Conservation (phyloP, 2,888 invertebrate species). For the Lycocerus yunnanus region DNA sequence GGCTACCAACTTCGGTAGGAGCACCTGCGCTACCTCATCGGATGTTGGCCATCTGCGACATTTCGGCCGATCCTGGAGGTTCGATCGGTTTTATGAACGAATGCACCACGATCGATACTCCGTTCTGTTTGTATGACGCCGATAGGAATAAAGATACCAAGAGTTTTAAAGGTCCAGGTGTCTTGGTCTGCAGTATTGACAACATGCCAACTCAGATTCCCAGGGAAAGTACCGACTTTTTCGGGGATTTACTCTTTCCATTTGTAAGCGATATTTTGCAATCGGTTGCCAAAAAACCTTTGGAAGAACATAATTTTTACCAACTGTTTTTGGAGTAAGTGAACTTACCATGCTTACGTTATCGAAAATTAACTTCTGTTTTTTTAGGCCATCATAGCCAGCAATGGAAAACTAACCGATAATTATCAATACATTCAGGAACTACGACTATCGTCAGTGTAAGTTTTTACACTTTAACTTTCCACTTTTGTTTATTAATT, state of each 20-base stretch:
- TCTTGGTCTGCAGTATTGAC: conserved; percentile 99
- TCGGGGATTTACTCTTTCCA: conserved; percentile 90
- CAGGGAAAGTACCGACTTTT: conserved; percentile 95
- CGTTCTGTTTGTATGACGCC: conserved; percentile 99
- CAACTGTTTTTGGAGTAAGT: conserved; percentile 69
- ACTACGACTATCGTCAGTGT: conserved; percentile 64
- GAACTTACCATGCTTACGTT: not conserved
- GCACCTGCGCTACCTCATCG: conserved; percentile 87
- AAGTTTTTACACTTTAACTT: conserved; percentile 34
- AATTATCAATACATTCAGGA: conserved; percentile 95
- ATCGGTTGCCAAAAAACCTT: conserved; percentile 78
- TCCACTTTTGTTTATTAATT: not conserved
- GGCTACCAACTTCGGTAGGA: conserved; percentile 88
- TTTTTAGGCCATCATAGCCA: conserved; percentile 93
- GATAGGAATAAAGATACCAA: conserved; percentile 97
- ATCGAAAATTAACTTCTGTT: conserved; percentile 11
- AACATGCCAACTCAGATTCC: conserved; percentile 99
- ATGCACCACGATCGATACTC: conserved; percentile 98
- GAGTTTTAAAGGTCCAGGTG: conserved; percentile 95
- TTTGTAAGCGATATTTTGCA: conserved; percentile 86
- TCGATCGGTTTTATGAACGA: conserved; percentile 94
- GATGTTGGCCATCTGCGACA: conserved; percentile 96
- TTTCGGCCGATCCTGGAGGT: conserved; percentile 98
- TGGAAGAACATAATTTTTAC: conserved; percentile 79
- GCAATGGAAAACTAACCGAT: conserved; percentile 90